These are phyloP conservation scores for Pangasius macronema DNA, from an alignment of 2,797 vertebrate species.

Conservation along the genomic window DNA sequence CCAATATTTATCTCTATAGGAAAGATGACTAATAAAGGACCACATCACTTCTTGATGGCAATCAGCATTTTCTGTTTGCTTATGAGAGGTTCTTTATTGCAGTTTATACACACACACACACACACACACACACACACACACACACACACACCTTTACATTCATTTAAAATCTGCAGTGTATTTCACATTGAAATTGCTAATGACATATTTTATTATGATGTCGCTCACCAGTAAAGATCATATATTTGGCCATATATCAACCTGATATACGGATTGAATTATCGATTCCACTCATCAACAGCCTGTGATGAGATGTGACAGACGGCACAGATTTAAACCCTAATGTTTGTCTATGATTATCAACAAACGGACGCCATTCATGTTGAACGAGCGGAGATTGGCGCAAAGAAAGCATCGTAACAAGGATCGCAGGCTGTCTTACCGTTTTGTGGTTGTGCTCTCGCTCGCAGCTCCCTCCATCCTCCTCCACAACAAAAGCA, in stretches of 20 bases:
- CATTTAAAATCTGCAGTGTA: neutral
- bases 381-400: neutral
- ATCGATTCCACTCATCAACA: slow-evolving; percentile 3
- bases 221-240: neutral
- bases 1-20: neutral
- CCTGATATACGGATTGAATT: neutral
- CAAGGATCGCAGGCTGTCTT: slow-evolving; percentile 71
- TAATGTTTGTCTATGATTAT: neutral
- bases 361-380: slow-evolving; percentile 30
- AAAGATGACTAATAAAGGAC: slow-evolving; percentile 15
- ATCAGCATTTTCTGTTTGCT: slow-evolving; percentile 17
- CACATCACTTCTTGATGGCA: neutral
- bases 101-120: slow-evolving; percentile 10
- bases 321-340: neutral
- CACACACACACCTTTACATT: slow-evolving; percentile 5
- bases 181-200: neutral
- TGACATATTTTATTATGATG: slow-evolving; percentile 21
- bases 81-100: slow-evolving; percentile 15
- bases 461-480: slow-evolving; percentile 76
- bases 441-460: slow-evolving; percentile 83
- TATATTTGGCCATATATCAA: neutral
- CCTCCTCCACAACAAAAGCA: slow-evolving; percentile 82
- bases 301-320: slow-evolving; percentile 13
- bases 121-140: neutral
- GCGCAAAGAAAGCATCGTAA: neutral